Percentiles rank a stretch among this genome's conserved stretches.
These are phyloP conservation scores for Ormyrus rosae DNA, from an alignment of 2,888 invertebrate genomes.

Conservation along the genomic window DNA sequence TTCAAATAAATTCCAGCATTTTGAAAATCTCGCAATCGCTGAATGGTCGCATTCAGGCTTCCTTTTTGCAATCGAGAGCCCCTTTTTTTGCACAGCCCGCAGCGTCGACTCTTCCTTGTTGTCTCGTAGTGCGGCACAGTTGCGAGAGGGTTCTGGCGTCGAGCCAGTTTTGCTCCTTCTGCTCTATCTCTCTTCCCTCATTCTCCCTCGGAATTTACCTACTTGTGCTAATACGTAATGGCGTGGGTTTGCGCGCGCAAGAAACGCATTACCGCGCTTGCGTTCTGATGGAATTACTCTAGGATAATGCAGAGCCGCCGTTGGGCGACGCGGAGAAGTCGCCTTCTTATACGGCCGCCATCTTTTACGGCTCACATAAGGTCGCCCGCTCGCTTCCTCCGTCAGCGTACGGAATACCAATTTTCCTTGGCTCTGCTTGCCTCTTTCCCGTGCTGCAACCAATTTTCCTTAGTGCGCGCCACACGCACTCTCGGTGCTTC, in stretches of 20 bases:
- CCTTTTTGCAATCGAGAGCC: no score
- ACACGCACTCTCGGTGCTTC: no score
- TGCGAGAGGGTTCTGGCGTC: background rate
- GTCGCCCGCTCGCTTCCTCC: conserved; percentile 17
- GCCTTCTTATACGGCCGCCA: conserved; percentile 10
- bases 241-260: conserved; percentile 59
- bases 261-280: conserved; percentile 66
- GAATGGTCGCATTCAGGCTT: no score
- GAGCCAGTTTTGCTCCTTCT: conserved; percentile 24
- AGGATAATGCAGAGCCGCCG: conserved; percentile 35
- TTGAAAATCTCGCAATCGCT: no score
- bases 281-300: conserved; percentile 58
- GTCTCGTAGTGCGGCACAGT: no score
- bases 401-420: conserved; percentile 46
- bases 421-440: conserved; percentile 30
- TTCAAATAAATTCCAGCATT: no score
- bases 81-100: background rate
- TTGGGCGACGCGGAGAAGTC: background rate
- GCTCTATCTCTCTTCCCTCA: background rate
- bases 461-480: conserved; percentile 28
- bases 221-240: conserved; percentile 67
- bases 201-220: conserved; percentile 63
- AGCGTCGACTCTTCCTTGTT: no score
- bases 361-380: conserved; percentile 39
- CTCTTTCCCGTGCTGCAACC: conserved; percentile 8